Base-by-base conservation (phyloP, 2,113 vertebrate species). In the Notarius quadriscutis region DNA sequence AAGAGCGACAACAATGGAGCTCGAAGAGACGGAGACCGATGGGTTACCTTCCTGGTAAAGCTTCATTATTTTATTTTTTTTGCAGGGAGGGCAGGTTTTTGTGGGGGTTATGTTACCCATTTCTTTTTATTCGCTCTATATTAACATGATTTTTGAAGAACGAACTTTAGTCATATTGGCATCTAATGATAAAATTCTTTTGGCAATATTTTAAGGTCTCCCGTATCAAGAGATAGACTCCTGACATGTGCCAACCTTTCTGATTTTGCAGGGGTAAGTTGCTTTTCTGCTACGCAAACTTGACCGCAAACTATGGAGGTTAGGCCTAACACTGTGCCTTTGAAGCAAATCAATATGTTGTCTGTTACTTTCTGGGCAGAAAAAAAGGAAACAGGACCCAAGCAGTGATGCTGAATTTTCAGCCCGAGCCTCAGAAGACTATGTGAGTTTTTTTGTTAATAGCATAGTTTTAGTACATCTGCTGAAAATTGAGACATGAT, bases 371-470 rank as follows among this genome's bases (percentile, higher is more conserved):
- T 72, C 89, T 87, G 88, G 92, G 91, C 92, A 96, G 95, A 96
- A 96, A 86, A 96, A 96, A 89, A 94, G 95, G 91, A 96, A 96
- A 92, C 95, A 96, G 91, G 94, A 95, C 25, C 91, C 91, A 3
- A 63, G 84, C 30, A 86, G 90, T 84, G 93, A 91, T 41, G 81
- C 88, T 84, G 92, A 91, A 85, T 83, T 87, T 85, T 90, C 88
- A 79, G 91, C 87, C 87, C 84, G 93, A 90, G 92, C 93, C 88
- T 71, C 79, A 57, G 95, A 95, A 90, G 94, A 91, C 89, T 87
- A 90, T 89, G 91, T 95, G 92, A 93, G 92, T 88, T 84, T 69
- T 84, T 69, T 53, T 30, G 30, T 77, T 53, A 51, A 55, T 15
- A 79, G 57, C 27, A 25, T 63, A 82, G 15, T 80, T 89, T 89